phyloP scores from a whole-genome alignment of 2,797 vertebrate species.

The Gadopsis bispinosus region DNA sequence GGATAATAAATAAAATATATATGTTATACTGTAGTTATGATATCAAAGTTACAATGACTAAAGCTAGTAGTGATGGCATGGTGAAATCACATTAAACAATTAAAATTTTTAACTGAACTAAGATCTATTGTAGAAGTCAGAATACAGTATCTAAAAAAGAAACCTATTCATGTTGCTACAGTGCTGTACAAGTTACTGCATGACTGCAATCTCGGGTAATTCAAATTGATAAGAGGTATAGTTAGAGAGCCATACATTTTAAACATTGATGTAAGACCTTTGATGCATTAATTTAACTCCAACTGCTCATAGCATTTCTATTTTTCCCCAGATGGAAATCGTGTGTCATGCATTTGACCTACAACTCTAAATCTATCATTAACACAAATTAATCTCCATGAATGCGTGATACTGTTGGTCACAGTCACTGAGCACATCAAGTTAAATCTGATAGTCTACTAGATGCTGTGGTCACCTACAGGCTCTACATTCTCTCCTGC shows the following conservation, averaged over 20 bases:
- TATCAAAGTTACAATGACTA: neutral
- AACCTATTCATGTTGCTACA: neutral
- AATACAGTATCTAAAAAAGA: neutral
- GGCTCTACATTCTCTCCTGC: constrained; percentile 3
- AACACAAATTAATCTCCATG: neutral
- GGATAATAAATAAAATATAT: neutral
- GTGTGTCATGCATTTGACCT: neutral
- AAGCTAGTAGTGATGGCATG: neutral
- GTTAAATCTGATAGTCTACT: constrained; percentile 13
- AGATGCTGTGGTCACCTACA: constrained; percentile 10
- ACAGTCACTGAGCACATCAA: constrained; percentile 1
- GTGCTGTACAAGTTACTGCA: neutral
- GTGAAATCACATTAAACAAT: neutral
- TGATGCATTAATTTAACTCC: neutral
- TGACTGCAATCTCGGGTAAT: neutral
- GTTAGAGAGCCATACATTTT: neutral
- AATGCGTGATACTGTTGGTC: neutral
- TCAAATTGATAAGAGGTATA: neutral
- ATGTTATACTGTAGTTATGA: neutral
- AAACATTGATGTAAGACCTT: neutral
- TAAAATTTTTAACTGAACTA: neutral
- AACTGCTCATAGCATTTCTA: neutral
- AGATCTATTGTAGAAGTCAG: too few species aligned
- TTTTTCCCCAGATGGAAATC: neutral
- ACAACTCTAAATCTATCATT: neutral